Evolutionary conservation across 2,888 invertebrate genomes (phyloP), one percentile per base, ranked within the genome.

Genomic region (Lomographa bimaculata): DNA sequence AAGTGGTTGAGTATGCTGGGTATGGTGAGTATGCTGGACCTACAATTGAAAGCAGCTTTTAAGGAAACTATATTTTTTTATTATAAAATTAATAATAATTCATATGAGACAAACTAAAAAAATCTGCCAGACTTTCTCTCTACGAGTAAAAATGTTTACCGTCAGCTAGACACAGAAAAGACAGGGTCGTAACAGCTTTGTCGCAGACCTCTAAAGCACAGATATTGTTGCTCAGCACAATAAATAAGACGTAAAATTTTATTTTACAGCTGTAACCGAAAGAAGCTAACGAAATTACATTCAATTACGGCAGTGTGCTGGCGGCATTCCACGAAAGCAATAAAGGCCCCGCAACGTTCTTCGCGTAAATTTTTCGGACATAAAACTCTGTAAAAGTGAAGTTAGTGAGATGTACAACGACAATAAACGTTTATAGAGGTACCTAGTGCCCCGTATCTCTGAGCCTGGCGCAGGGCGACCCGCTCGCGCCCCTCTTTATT

Each of bases 241-340:
- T 87, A 86, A 86, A 87, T 87, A 83, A 81, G 78, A 78, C 82
- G 77, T 89, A 77, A 87, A 86, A 80, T 83, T 83, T 87, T 85
- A 87, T 89, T 87, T 87, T 84, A 86, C 80, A 85, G 61, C 86
- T 60, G 75, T 73, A 83, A 83, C 81, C 73, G 84, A 80, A 85
- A 83, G 84, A 80, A 82, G 82, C 80, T 79, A 81, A 81, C 80
- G 79, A 83, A 87, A 89, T 89, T 87, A 86, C 83, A 84, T 89
- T 87, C 87, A 89, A 89, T 89, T 87, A 87, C 79, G 66, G 66
- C 67, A 24, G 26, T 28, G 42, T 23, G 36, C 70, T 75, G 71
- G 78, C 74, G 72, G 76, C 78, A 87, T 86, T 83, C 85, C 72
- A 57, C 57, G 51, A 60, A 57, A 56, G 86, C 80, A 82, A 87